Conservation (phyloP, 2,113 vertebrate genomes). For the Seriola aureovittata region DNA sequence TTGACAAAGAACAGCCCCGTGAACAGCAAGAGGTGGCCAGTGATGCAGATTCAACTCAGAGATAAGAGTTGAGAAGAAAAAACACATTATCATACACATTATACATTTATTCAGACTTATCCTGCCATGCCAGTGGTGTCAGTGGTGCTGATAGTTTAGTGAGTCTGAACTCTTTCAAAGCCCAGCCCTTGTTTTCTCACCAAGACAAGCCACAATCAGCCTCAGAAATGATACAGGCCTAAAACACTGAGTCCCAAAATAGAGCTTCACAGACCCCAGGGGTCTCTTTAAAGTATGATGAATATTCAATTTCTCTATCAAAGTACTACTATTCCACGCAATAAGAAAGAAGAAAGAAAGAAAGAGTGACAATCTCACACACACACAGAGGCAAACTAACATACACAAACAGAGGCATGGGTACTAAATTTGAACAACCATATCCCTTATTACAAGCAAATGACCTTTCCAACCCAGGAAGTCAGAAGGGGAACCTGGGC, state of each 20-base stretch:
- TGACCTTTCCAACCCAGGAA: slow-evolving; percentile 5
- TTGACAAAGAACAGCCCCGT: slow-evolving; percentile 61
- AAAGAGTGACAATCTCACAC: not conserved
- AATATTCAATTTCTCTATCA: not conserved
- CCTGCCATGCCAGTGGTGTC: not conserved
- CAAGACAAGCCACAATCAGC: slow-evolving; percentile 8
- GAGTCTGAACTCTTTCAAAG: slow-evolving; percentile 3
- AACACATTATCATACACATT: not conserved
- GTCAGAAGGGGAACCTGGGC: too few species aligned
- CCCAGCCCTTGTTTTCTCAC: not conserved
- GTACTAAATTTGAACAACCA: slow-evolving; percentile 23
- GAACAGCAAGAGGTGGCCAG: slow-evolving; percentile 3
- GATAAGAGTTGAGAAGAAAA: slow-evolving; percentile 45
- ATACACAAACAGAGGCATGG: slow-evolving; percentile 36
- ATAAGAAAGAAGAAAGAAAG: too few species aligned
- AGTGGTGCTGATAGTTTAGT: not conserved
- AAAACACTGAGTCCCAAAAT: slow-evolving; percentile 1
- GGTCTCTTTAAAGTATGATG: not conserved
- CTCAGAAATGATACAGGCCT: slow-evolving; percentile 14
- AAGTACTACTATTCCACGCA: not conserved
- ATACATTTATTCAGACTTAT: slow-evolving; percentile 29
- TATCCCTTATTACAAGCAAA: slow-evolving; percentile 34
- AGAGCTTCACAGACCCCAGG: not conserved
- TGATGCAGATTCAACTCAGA: slow-evolving; percentile 37
- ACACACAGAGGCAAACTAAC: slow-evolving; percentile 2